Percentiles rank a stretch among this genome's conserved stretches.
These are phyloP conservation scores for Whitmania pigra DNA, from an alignment of 1,140 invertebrate species.

Conservation along the genomic window DNA sequence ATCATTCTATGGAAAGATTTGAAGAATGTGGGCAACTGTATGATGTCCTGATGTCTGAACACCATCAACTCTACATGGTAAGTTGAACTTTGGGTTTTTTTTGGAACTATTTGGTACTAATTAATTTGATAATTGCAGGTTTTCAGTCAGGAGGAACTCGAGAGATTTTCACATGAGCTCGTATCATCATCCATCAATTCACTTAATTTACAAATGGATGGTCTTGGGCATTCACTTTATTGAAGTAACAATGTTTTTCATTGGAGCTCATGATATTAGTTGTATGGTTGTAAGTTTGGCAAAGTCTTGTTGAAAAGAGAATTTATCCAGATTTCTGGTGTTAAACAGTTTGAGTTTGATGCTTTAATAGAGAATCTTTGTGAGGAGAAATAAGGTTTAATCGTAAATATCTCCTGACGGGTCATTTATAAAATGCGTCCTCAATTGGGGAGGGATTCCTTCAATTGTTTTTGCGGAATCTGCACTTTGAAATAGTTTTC, in stretches of 20 bases:
- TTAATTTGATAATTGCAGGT: neutral
- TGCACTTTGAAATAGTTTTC: no score
- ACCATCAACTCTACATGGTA: constrained; percentile 61
- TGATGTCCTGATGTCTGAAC: constrained; percentile 64
- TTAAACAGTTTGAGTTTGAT: neutral
- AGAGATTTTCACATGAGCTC: neutral
- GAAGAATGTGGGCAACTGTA: constrained; percentile 64
- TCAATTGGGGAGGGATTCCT: no score
- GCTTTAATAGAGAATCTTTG: neutral
- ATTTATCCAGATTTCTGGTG: neutral
- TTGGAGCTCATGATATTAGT: no score
- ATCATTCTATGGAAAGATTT: constrained; percentile 60
- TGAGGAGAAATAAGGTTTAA: neutral
- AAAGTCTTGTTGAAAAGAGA: neutral
- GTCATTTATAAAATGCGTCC: no score
- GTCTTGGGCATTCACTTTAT: neutral
- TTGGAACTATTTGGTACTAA: neutral
- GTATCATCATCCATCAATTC: neutral
- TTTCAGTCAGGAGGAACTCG: neutral
- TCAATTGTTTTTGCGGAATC: no score
- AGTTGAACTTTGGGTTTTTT: constrained; percentile 6
- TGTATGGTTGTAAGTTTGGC: neutral
- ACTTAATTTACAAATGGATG: neutral
- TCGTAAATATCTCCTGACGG: neutral
- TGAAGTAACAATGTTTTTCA: no score